Evolutionary conservation across 2,113 vertebrate genomes (phyloP).

Genomic region (Gracilinanus agilis): DNA sequence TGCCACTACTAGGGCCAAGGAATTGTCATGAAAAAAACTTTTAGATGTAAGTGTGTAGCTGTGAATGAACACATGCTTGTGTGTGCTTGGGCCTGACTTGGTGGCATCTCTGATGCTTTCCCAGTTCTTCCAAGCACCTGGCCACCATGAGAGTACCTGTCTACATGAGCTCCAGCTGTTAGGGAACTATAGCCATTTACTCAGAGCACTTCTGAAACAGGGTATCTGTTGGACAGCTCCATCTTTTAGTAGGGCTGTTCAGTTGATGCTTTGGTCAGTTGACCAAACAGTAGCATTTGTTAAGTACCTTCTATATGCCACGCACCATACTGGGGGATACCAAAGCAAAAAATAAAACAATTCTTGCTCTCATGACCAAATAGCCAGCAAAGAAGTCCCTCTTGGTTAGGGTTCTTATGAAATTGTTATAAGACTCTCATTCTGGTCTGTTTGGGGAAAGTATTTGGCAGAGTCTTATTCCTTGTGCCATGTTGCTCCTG

Average conservation of each 20-base stretch:
- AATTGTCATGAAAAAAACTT: not conserved
- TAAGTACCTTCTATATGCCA: not conserved
- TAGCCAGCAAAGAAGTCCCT: not conserved
- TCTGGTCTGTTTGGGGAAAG: not conserved
- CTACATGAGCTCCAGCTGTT: not conserved
- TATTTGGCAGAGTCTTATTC: not conserved
- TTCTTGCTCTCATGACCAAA: not conserved
- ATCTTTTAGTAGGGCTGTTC: not conserved
- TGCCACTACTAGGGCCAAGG: not conserved
- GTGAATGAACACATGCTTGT: not conserved
- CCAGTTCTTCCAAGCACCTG: not conserved
- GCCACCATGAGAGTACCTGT: not conserved
- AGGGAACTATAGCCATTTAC: not conserved
- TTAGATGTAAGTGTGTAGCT: not conserved
- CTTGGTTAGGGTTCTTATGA: not conserved
- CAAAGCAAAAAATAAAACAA: not conserved
- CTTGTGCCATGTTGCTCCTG: not conserved
- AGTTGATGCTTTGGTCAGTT: not conserved
- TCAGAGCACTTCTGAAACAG: not conserved
- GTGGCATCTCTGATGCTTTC: not conserved
- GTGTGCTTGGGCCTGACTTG: not conserved
- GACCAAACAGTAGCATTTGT: not conserved
- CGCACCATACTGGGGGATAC: not conserved
- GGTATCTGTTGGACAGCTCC: not conserved
- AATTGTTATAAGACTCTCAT: not conserved